Percentiles rank a stretch among this genome's conserved stretches.
phyloP scores from a whole-genome alignment of 2,888 invertebrate genomes.

The Nemotelus pantherinus region DNA sequence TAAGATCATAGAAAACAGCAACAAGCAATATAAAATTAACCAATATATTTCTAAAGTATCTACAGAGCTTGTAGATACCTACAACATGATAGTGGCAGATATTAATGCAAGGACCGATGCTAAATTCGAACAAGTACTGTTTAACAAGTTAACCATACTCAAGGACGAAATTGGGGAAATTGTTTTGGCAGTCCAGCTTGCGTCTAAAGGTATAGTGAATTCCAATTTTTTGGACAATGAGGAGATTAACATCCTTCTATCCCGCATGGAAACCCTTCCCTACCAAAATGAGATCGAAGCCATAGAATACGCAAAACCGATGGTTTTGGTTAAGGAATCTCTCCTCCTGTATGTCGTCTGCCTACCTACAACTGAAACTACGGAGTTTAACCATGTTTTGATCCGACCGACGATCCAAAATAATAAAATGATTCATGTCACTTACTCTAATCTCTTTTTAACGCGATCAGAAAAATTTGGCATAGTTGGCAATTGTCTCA shows the following conservation, averaged over 20 bases:
- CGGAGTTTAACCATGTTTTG: too few species aligned
- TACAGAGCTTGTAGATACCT: slow-evolving; percentile 9
- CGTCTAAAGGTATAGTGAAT: not conserved
- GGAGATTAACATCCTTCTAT: not conserved
- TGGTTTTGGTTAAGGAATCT: not conserved
- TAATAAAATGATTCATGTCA: slow-evolving; percentile 18
- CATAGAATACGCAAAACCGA: too few species aligned
- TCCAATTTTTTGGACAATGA: slow-evolving; percentile 1
- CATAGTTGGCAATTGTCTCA: too few species aligned
- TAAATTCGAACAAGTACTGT: slow-evolving; percentile 1
- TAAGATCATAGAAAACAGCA: slow-evolving; percentile 2
- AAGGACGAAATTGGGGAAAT: slow-evolving; percentile 7
- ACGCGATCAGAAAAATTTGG: too few species aligned
- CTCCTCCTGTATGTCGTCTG: too few species aligned
- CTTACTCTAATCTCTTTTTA: not conserved
- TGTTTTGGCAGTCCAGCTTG: not conserved
- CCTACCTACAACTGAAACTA: too few species aligned
- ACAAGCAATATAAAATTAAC: slow-evolving; percentile 17
- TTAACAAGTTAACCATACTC: slow-evolving; percentile 3
- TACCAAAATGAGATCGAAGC: slow-evolving; percentile 43
- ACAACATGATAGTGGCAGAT: slow-evolving; percentile 12
- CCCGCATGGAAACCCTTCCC: slow-evolving; percentile 48
- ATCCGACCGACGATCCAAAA: not conserved
- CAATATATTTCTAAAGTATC: slow-evolving; percentile 5
- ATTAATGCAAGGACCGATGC: not conserved